phyloP scores from a whole-genome alignment of 92 coral and sea anemone genomes.

The Umimayanthus chanpuru region DNA sequence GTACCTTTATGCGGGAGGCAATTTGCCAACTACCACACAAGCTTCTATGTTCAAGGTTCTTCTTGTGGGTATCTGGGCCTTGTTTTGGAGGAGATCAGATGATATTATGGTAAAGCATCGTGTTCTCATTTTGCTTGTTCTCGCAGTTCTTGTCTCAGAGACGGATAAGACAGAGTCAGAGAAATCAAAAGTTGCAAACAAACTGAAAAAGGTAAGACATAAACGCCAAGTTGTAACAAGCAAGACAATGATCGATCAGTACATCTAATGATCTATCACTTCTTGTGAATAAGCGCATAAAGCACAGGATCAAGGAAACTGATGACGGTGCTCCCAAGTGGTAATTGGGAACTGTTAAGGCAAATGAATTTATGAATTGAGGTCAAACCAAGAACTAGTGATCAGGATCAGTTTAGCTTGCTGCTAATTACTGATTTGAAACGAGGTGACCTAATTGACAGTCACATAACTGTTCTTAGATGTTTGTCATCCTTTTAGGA shows the following conservation, averaged over 20 bases:
- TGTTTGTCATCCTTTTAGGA: too few relatives aligned
- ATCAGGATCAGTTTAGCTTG: background rate
- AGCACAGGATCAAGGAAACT: slow-evolving; percentile 19
- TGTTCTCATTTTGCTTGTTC: too few relatives aligned
- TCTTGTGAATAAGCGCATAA: slow-evolving; percentile 1
- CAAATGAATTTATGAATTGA: background rate
- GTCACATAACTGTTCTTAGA: too few relatives aligned
- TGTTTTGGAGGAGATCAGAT: too few relatives aligned
- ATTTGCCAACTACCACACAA: too few relatives aligned
- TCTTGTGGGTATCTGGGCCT: too few relatives aligned
- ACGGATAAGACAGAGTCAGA: background rate
- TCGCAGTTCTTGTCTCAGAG: too few relatives aligned
- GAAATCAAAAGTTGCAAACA: background rate
- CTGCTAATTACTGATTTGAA: background rate
- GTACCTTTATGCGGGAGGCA: too few relatives aligned
- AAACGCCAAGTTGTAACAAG: background rate
- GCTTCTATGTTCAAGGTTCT: too few relatives aligned
- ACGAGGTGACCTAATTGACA: background rate
- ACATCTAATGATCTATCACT: background rate
- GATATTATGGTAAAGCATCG: too few relatives aligned
- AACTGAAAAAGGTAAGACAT: background rate
- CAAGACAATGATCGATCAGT: background rate
- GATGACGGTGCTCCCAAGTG: background rate
- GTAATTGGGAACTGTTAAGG: slow-evolving; percentile 17
- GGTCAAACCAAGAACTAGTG: background rate